Evolutionary conservation across 1,140 invertebrate genomes (phyloP).

Genomic region (Pemphigus obesinymphae): DNA sequence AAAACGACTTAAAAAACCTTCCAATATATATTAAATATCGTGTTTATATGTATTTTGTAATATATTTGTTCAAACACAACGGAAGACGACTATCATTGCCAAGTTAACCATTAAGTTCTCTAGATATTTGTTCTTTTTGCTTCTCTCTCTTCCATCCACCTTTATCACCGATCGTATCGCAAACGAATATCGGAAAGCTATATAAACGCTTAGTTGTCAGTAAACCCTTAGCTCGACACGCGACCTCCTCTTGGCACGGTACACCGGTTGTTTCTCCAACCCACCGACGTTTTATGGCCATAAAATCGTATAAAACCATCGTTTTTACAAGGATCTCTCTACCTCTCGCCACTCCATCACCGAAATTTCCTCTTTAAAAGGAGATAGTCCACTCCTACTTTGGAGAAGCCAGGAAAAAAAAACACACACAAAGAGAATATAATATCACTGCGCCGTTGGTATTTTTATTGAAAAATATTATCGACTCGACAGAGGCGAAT

Average conservation of each 20-base stretch:
- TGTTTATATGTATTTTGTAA: neutral
- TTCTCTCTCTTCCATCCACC: neutral
- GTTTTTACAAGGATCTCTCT: neutral
- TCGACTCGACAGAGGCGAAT: neutral
- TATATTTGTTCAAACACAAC: neutral
- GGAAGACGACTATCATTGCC: conserved; percentile 23
- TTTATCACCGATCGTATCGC: neutral
- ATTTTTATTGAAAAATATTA: conserved; percentile 28
- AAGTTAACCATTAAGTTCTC: conserved; percentile 31
- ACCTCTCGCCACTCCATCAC: neutral
- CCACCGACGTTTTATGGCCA: conserved; percentile 18
- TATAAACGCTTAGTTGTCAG: conserved; percentile 38
- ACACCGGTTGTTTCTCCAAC: conserved; percentile 1
- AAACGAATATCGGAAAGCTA: conserved; percentile 17
- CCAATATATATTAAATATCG: neutral
- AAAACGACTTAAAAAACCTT: neutral
- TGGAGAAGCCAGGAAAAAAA: neutral
- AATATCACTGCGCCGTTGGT: neutral
- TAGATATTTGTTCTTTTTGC: conserved; percentile 23
- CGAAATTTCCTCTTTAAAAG: neutral
- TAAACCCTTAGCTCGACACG: conserved; percentile 13
- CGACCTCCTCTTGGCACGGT: conserved; percentile 32
- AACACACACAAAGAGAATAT: conserved; percentile 1
- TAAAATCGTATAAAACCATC: conserved; percentile 1
- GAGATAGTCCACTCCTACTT: neutral